A percentile compares a stretch with the other conserved stretches of the same genome.
Conservation (phyloP, 1,140 invertebrate genomes). For the Neodiprion pinetum region DNA sequence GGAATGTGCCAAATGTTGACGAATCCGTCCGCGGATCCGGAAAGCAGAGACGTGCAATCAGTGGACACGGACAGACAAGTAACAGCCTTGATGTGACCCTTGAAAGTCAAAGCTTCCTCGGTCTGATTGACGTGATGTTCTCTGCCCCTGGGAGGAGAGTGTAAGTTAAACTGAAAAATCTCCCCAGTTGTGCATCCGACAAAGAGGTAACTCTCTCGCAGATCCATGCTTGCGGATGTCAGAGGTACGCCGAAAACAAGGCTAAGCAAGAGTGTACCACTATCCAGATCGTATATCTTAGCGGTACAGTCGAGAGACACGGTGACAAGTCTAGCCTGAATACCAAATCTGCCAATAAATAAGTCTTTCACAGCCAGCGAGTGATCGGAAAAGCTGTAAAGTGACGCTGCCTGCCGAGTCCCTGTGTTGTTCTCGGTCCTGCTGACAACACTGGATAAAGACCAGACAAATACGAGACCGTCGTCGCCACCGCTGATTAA, state of each 20-base stretch:
- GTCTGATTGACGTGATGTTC: constrained; percentile 67
- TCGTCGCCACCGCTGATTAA: constrained; percentile 85
- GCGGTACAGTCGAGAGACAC: constrained; percentile 83
- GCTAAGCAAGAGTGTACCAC: constrained; percentile 72
- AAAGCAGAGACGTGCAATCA: constrained; percentile 73
- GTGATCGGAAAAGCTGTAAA: constrained; percentile 77
- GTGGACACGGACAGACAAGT: constrained; percentile 74
- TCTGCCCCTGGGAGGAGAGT: constrained; percentile 69
- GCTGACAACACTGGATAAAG: constrained; percentile 58
- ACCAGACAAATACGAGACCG: constrained; percentile 83
- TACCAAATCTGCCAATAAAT: constrained; percentile 67
- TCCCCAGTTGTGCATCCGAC: constrained; percentile 75
- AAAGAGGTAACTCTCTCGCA: constrained; percentile 74
- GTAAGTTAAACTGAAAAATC: constrained; percentile 73
- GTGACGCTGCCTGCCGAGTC: constrained; percentile 66
- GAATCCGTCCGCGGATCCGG: constrained; percentile 75
- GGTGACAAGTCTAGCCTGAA: constrained; percentile 73
- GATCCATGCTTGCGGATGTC: constrained; percentile 73
- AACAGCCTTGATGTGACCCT: constrained; percentile 72
- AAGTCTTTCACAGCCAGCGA: constrained; percentile 80
- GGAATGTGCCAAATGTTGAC: constrained; percentile 82
- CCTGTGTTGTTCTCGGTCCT: constrained; percentile 53
- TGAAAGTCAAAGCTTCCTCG: constrained; percentile 54
- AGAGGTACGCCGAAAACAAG: constrained; percentile 77
- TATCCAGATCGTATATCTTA: constrained; percentile 79